Base-by-base conservation (phyloP, 1,140 invertebrate genomes). In the Rhysida immarginata region DNA sequence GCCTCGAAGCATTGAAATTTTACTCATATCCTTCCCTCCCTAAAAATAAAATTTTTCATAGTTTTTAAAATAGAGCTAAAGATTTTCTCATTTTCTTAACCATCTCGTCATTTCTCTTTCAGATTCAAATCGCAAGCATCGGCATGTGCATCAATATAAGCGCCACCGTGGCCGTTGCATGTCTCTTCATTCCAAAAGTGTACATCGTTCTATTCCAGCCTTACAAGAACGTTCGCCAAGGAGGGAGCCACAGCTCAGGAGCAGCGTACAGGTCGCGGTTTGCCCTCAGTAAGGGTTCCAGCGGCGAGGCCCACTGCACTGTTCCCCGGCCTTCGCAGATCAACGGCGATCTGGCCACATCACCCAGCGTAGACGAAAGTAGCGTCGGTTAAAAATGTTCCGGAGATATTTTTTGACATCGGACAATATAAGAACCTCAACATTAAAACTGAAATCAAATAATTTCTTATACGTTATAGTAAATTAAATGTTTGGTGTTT, bases 61-160 rank as follows among this genome's bases (percentile, higher is more conserved):
- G n/a, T n/a, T n/a, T n/a, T n/a, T n/a, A n/a, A n/a, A n/a, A n/a
- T n/a, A n/a, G n/a, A n/a, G n/a, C n/a, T n/a, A n/a, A n/a, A n/a
- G n/a, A n/a, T n/a, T n/a, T n/a, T n/a, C n/a, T n/a, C n/a, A n/a
- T n/a, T n/a, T n/a, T n/a, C n/a, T n/a, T n/a, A n/a, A n/a, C 18
- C 59, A 59, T 20, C 58, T 61, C 58, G 2, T 58, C 55, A 62
- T 29, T 61, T 57, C 56, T 62, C 58, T 69, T 66, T 51, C 75
- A 86, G 80, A 80, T 86, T 48, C 82, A 86, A 66, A 81, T 85
- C 58, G 81, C 82, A 16, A 85, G 81, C 53, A 73, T 87, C 68
- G 85, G 83, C 64, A 82, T 87, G 71, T 84, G 83, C 58, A 78
- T 87, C 58, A 84, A 78, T 63, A 75, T 87, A 52, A 85, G 83